Conservation (phyloP, 2,113 vertebrate genomes). For the Merops nubicus region DNA sequence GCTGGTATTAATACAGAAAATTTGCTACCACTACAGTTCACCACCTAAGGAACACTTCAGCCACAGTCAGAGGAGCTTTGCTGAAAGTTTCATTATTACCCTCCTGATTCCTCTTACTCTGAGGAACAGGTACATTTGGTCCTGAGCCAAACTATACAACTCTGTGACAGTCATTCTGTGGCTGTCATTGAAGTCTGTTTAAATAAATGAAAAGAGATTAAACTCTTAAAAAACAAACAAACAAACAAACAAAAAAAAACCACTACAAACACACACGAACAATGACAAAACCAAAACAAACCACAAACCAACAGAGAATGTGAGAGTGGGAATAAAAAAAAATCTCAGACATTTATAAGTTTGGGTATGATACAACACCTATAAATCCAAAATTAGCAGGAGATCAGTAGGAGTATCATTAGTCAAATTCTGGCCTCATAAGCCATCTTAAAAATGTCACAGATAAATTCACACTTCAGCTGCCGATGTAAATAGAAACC, state of each 20-base stretch:
- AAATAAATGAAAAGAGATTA: neutral
- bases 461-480: conserved; percentile 70
- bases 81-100: neutral
- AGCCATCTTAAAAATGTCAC: conserved; percentile 71
- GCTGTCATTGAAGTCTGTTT: neutral
- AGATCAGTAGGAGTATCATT: conserved; percentile 49
- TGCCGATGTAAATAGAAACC: conserved; percentile 68
- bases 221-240: neutral
- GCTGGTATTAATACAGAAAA: neutral
- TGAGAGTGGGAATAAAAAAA: neutral
- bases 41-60: neutral
- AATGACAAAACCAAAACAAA: no score
- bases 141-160: neutral
- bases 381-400: conserved; percentile 64
- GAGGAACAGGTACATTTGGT: neutral
- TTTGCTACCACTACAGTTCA: neutral
- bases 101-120: neutral
- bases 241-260: no score
- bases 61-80: neutral
- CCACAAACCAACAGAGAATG: no score
- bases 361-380: conserved; percentile 34
- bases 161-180: neutral
- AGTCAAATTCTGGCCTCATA: conserved; percentile 53
- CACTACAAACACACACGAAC: no score
- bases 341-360: neutral